Base-by-base conservation (phyloP, 2,797 vertebrate species). In the Gallinago nigripennis region DNA sequence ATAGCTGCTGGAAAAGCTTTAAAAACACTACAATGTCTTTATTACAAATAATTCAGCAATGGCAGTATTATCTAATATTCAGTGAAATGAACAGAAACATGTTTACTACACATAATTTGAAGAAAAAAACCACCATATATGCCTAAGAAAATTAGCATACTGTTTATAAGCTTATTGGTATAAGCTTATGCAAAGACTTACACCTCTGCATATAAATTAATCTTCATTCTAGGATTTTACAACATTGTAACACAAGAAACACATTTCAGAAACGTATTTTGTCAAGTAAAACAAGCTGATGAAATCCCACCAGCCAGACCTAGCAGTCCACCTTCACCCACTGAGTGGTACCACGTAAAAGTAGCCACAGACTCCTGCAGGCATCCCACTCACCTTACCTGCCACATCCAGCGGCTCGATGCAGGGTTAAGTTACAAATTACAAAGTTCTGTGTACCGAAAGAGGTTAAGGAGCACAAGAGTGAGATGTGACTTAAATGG, bases 391-490 rank as follows among this genome's bases (percentile, higher is more conserved):
- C 21, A 1, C 3, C 0, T 7, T 8, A 51, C 10, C 60, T 83
- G n/a, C 16, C 28, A 9, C 56, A 61, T 31, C n/a, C 30, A 56
- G 16, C 37, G 30, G 9, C 68, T 51, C 65, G 33, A 64, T 19
- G 12, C 0, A 0, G 14, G 9, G 35, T 81, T 66, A 31, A 66
- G 27, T 48, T 60, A 43, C 13, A 10, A 1, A 5, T n/a, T 56
- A 56, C 20, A 16, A 64, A 86, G 21, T 41, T 66, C 43, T 60
- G 14, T 35, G 25, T 21, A 73, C 66, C 24, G 17, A 25, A 86
- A 51, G 43, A 46, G 30, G 45, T 17, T 16, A 43, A 63, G 51
- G 28, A 77, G 16, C 3, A 25, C 24, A 56, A 21, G 35, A 20
- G 12, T 8, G 9, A 45, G 9, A 81, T 53, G 13, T 13, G 23